Evolutionary conservation across 2,888 invertebrate species (phyloP), one percentile per base, ranked within the genome.

Genomic region (Erebia aethiops): DNA sequence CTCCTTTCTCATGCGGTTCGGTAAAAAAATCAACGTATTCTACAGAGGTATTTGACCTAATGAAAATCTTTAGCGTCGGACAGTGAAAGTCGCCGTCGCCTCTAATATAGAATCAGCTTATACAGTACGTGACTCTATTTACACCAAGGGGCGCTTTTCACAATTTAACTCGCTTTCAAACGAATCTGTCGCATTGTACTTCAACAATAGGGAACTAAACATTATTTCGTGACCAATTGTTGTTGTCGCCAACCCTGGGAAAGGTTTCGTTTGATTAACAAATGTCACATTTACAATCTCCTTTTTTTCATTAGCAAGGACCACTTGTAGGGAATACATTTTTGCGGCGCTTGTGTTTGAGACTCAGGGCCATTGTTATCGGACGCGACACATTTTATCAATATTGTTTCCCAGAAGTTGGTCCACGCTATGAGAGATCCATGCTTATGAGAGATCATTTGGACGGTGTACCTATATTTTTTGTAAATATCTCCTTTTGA

Each of bases 111-210:
- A 79, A 82, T 82, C 85, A 77, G 77, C 80, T 84, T 87, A 89
- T 90, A 86, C 85, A 81, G 80, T 86, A 90, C 90, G 90, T 90
- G 90, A 90, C 89, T 88, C 87, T 89, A 88, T 90, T 90, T 87
- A 82, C 84, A 84, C 83, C 83, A 86, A 81, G 82, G 84, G 82
- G 83, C 84, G 82, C 84, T 83, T 85, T 84, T 83, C 82, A 83
- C 87, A 85, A 89, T 88, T 89, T 87, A 87, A 86, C 82, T 85
- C 83, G 77, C 81, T 82, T 84, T 74, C 72, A 81, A 85, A 88
- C 83, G 84, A 87, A 87, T 88, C 84, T 85, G 84, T 84, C 83
- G 82, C 82, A 82, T 86, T 88, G 85, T 87, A 76, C 75, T 77
- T 69, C 69, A 76, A 77, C 76, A 78, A 78, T 77, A 67, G 74